These are phyloP conservation scores for Anthophora plumipes DNA, from an alignment of 2,888 invertebrate genomes.

Conservation along the genomic window DNA sequence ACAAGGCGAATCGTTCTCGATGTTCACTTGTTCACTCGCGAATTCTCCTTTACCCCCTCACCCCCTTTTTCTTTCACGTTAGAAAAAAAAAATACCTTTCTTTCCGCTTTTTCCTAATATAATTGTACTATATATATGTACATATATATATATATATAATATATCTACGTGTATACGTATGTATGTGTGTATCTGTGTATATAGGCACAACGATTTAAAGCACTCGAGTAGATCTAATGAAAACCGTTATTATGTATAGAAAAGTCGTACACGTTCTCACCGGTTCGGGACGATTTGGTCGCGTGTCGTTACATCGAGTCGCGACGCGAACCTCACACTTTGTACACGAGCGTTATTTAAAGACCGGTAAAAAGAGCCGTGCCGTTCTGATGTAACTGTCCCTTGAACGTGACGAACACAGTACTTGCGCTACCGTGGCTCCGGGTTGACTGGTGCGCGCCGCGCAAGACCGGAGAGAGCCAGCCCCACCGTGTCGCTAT, in stretches of 20 bases:
- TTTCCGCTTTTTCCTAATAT: background rate
- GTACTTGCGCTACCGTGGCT: conserved; percentile 83
- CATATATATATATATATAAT: background rate
- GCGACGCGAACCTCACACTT: conserved; percentile 38
- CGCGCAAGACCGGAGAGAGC: conserved; percentile 84
- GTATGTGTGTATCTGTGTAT: too few relatives aligned
- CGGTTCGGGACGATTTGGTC: conserved; percentile 4
- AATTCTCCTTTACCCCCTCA: too few relatives aligned
- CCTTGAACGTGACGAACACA: conserved; percentile 71
- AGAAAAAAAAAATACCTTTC: background rate
- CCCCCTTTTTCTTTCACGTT: conserved; percentile 16
- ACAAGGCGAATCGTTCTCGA: conserved; percentile 38
- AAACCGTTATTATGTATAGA: background rate
- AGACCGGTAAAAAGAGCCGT: conserved; percentile 58
- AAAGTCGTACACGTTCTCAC: conserved; percentile 11
- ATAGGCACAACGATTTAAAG: conserved; percentile 31
- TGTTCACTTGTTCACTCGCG: too few relatives aligned
- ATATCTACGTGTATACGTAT: too few relatives aligned
- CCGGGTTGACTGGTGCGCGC: conserved; percentile 83
- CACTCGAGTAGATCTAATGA: conserved; percentile 19
- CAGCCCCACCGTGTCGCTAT: conserved; percentile 83
- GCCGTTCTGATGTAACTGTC: conserved; percentile 63
- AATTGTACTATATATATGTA: background rate
- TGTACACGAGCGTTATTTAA: conserved; percentile 39
- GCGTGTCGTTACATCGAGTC: conserved; percentile 47